A percentile compares a stretch with the other conserved stretches of the same genome.
Evolutionary conservation across 2,888 invertebrate species (phyloP).

Genomic region (Scotopteryx bipunctaria): DNA sequence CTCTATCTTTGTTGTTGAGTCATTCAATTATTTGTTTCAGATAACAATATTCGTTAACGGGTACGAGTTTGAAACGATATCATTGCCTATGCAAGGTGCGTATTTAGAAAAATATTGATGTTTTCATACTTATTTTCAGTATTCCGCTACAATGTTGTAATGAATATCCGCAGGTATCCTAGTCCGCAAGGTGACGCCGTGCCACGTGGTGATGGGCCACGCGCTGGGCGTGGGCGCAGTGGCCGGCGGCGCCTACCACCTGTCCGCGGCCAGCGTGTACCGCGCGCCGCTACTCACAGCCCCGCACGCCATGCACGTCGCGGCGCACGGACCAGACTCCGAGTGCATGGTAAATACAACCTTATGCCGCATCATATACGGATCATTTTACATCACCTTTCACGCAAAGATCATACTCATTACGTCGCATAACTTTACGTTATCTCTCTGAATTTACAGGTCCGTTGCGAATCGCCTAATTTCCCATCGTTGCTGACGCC

Average conservation of each 20-base stretch:
- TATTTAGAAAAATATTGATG: no score
- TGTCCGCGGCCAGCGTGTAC: constrained; percentile 81
- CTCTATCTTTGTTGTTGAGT: no score
- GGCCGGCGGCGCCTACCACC: constrained; percentile 72
- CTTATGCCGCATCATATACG: background rate
- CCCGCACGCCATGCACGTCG: constrained; percentile 80
- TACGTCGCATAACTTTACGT: no score
- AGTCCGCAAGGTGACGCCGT: constrained; percentile 82
- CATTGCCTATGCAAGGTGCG: constrained; percentile 82
- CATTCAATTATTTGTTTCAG: constrained; percentile 50
- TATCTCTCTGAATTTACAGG: constrained; percentile 47
- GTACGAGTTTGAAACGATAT: constrained; percentile 79
- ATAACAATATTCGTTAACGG: constrained; percentile 84
- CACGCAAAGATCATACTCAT: no score
- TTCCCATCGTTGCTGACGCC: constrained; percentile 72
- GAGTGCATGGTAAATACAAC: constrained; percentile 52
- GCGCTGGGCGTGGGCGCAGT: constrained; percentile 42
- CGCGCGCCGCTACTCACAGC: constrained; percentile 80
- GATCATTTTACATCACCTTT: no score
- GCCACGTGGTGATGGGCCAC: constrained; percentile 81
- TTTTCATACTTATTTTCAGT: no score
- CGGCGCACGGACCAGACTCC: constrained; percentile 72
- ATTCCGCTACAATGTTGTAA: background rate
- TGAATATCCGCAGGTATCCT: constrained; percentile 65
- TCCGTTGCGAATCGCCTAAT: constrained; percentile 75